These are phyloP conservation scores for Aldrovandia affinis DNA, from an alignment of 2,797 vertebrate species.

Conservation along the genomic window DNA sequence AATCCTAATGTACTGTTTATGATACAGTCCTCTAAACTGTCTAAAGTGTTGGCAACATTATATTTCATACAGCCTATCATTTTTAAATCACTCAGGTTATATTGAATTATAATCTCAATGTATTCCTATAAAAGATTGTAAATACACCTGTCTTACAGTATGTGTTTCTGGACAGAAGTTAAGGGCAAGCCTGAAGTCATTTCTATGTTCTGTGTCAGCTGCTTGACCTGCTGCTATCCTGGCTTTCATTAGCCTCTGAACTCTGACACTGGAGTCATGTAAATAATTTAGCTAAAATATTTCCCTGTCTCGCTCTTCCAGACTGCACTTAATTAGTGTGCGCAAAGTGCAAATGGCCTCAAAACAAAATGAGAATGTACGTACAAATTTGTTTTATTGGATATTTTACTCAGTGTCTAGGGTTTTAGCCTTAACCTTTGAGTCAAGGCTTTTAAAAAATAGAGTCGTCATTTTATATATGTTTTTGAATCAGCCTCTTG, in stretches of 20 bases:
- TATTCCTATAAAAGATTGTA: too few species aligned
- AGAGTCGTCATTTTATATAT: too few species aligned
- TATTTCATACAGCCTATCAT: too few species aligned
- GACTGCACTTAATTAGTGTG: background rate
- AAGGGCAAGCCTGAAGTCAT: background rate
- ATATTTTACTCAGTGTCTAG: background rate
- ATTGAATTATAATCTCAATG: too few species aligned
- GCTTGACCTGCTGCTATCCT: slow-evolving; percentile 50
- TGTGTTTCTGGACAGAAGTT: background rate
- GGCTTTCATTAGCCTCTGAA: slow-evolving; percentile 45
- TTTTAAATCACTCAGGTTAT: too few species aligned
- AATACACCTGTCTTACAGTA: background rate
- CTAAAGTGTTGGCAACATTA: too few species aligned
- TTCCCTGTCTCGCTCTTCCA: background rate
- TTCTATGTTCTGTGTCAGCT: background rate
- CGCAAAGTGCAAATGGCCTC: too few species aligned
- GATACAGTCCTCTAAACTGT: too few species aligned
- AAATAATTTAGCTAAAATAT: background rate
- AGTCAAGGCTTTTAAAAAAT: background rate
- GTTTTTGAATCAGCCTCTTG: background rate
- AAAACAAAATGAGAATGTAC: background rate
- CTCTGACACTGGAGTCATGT: background rate
- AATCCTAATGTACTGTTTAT: too few species aligned
- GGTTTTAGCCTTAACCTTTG: background rate
- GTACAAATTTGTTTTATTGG: too few species aligned